Evolutionary conservation across 1,140 invertebrate species (phyloP), one percentile per base, ranked within the genome.

Genomic region (Ephestia elutella): DNA sequence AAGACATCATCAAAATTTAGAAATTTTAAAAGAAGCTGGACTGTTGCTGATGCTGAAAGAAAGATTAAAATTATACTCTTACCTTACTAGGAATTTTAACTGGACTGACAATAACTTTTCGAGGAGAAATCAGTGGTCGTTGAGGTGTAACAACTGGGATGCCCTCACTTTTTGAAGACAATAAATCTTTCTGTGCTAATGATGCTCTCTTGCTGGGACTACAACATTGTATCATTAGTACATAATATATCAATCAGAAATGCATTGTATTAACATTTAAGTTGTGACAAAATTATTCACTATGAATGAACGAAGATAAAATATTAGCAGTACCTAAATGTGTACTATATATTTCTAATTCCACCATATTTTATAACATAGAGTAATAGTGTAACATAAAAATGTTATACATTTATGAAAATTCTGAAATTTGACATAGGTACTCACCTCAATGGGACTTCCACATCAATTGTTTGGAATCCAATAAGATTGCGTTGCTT

Each of bases 381-480:
- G n/a, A n/a, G n/a, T n/a, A n/a, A n/a, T n/a, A n/a, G n/a, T n/a
- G n/a, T n/a, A n/a, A n/a, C n/a, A n/a, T n/a, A n/a, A n/a, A n/a
- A n/a, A n/a, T n/a, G n/a, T n/a, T n/a, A n/a, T n/a, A n/a, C n/a
- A n/a, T n/a, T n/a, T n/a, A n/a, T n/a, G n/a, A n/a, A n/a, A n/a
- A n/a, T n/a, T n/a, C n/a, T n/a, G n/a, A n/a, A n/a, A 44, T 0
- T 44, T 44, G 21, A 15, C 2, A 44, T 44, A 49, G n/a, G n/a
- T 48, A 71, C 71, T 82, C 79, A 94, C 93, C 93, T 95, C 56
- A 90, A 78, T 53, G 93, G 90, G 68, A 95, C 90, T 89, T 94
- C 93, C 68, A 95, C 79, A 78, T 95, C 90, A 75, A 95, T 93
- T 18, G 91, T 91, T 57, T 93, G 91, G 70, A 95, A 95, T 70